Conservation (phyloP, 2,113 vertebrate genomes). For the Bos indicus region DNA sequence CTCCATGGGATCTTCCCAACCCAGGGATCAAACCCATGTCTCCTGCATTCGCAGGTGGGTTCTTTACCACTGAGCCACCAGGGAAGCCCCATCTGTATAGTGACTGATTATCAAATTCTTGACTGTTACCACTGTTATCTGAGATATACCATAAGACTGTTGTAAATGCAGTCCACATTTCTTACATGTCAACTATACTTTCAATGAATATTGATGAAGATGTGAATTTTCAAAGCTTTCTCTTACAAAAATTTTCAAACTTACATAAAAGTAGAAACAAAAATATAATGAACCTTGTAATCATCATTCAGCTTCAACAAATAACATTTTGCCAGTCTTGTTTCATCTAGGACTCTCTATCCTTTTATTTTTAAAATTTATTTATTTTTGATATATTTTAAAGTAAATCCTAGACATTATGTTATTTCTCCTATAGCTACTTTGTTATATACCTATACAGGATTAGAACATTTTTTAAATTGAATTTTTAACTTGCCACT, state of each 20-base stretch:
- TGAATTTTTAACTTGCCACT: not conserved
- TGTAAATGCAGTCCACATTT: not conserved
- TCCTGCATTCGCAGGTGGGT: not conserved
- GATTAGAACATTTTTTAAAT: not conserved
- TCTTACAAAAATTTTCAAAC: not conserved
- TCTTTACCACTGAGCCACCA: not conserved
- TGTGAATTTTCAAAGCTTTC: constrained; percentile 15
- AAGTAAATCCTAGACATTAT: not conserved
- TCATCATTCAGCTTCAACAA: not conserved
- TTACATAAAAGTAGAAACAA: not conserved
- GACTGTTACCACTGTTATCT: not conserved
- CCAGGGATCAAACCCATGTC: not conserved
- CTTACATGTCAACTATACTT: not conserved
- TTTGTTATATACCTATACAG: not conserved
- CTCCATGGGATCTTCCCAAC: not conserved
- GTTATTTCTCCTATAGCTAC: not conserved
- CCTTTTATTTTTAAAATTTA: not conserved
- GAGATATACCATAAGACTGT: not conserved
- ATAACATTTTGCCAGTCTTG: not conserved
- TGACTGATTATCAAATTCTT: not conserved
- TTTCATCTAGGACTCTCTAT: not conserved
- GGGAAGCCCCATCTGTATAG: not conserved
- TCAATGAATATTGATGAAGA: not conserved
- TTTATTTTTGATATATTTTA: not conserved
- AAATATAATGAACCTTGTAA: not conserved